These are phyloP conservation scores for Hermaeophaga mercurialis DNA, from an alignment of 2,888 invertebrate species.

Conservation along the genomic window DNA sequence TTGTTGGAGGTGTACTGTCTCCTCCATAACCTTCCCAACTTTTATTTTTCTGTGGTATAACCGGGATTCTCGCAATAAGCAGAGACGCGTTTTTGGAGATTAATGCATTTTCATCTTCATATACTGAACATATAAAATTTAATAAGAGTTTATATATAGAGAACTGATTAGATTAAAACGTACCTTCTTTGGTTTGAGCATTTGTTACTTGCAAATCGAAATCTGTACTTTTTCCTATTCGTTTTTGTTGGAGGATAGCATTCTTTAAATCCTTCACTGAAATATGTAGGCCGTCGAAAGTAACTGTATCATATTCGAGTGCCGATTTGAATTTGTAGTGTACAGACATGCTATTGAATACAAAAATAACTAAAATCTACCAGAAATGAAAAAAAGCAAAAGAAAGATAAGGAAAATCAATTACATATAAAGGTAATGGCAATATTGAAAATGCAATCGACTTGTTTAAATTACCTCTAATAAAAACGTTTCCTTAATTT, in stretches of 20 bases:
- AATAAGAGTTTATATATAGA: not conserved
- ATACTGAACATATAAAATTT: conserved; percentile 67
- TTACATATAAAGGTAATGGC: conserved; percentile 9
- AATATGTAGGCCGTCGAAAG: conserved; percentile 96
- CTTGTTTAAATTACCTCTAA: conserved; percentile 16
- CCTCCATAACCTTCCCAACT: conserved; percentile 68
- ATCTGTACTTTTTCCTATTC: conserved; percentile 90
- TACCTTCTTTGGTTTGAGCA: conserved; percentile 97
- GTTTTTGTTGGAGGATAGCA: conserved; percentile 92
- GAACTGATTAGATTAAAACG: conserved; percentile 37
- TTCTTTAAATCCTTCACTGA: conserved; percentile 94
- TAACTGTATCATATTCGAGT: conserved; percentile 93
- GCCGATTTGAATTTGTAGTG: conserved; percentile 99
- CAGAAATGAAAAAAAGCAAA: conserved; percentile 5
- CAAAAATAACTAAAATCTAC: conserved; percentile 9
- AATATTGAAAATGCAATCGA: not conserved
- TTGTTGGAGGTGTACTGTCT: conserved; percentile 56
- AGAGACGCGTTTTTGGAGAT: conserved; percentile 98
- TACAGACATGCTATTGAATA: conserved; percentile 74
- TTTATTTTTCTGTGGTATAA: conserved; percentile 74
- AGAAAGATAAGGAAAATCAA: conserved; percentile 16
- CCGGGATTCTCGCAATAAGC: conserved; percentile 90
- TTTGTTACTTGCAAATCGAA: conserved; percentile 96
- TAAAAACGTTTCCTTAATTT: conserved; percentile 6
- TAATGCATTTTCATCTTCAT: conserved; percentile 85